Base-by-base conservation (phyloP, 2,797 vertebrate species). In the Etheostoma nigrum region DNA sequence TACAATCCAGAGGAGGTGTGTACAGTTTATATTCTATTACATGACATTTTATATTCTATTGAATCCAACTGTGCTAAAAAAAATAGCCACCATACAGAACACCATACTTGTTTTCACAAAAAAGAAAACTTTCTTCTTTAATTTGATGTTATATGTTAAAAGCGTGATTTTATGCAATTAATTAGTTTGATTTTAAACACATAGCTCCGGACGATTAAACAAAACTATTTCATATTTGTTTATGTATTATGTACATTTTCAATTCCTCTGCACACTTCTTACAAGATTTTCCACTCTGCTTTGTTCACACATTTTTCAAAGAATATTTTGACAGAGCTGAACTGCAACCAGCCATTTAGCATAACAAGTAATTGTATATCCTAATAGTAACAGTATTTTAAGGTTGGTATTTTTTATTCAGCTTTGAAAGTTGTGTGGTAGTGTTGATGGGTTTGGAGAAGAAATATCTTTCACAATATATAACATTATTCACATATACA, bases 1-100 rank as follows among this genome's bases (percentile, higher is more conserved):
- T 99, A 98, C 89, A 98, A 98, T 90, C 97, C 97, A 69, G 97
- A 98, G 90, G 96, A 96, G 96, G 97, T 98, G 94, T 91, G 96
- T 96, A 94, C 47, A 30, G 25, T 73, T 79, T 55, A 69, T 42
- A 25, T 21, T 61, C 1, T 2, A 7, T 65, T 78, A 75, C 6
- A 21, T 52, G 81, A 69, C 52, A 25, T 27, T 76, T 76, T 74
- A 76, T 44, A 7, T 52, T 54, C 10, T 45, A 14, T 53, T 65
- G 19, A 68, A 11, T 51, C 23, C 36, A 65, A 13, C 36, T 33
- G 15, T 6, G 15, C 7, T 3, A 11, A 11, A 40, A 40, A 11
- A 11, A 12, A 40, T 11, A 27, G 40, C 4, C 2, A 5, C 10
- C 8, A 14, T 40, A 30, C 7, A 57, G 23, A 21, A 15, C 11